These are phyloP conservation scores for Neopelma chrysocephalum DNA, from an alignment of 2,797 vertebrate species.

Conservation along the genomic window DNA sequence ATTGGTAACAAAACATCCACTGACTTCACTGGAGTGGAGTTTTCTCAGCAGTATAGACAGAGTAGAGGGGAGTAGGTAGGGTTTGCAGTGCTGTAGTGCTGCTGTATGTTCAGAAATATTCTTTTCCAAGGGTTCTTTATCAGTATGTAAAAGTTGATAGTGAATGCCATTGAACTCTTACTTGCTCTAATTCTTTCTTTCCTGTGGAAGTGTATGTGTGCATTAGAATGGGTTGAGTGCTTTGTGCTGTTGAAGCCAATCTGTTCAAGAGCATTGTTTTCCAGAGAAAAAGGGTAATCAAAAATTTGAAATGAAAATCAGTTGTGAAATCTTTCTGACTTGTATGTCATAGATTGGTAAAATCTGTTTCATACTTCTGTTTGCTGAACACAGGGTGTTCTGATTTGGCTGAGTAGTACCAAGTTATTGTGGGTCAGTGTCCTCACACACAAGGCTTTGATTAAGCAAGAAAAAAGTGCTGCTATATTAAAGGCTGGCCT, in stretches of 20 bases:
- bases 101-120: background rate
- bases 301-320: constrained; percentile 16
- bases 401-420: constrained; percentile 45
- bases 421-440: constrained; percentile 24
- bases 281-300: background rate
- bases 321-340: background rate
- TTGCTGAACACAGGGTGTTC: constrained; percentile 48
- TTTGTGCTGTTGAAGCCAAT: background rate
- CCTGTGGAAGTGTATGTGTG: accelerated
- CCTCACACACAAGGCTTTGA: constrained; percentile 45
- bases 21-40: background rate
- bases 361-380: constrained; percentile 53
- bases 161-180: background rate
- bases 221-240: background rate
- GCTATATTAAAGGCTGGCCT: background rate
- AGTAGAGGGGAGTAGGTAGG: background rate
- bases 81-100: background rate
- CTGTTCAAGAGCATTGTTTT: background rate
- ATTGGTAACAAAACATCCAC: background rate
- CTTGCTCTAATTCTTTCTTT: background rate
- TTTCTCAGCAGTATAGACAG: background rate
- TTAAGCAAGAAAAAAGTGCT: constrained; percentile 37
- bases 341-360: constrained; percentile 56
- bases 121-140: background rate
- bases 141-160: background rate